These are phyloP conservation scores for Gymnogyps californianus DNA, from an alignment of 2,113 vertebrate genomes.

Conservation along the genomic window DNA sequence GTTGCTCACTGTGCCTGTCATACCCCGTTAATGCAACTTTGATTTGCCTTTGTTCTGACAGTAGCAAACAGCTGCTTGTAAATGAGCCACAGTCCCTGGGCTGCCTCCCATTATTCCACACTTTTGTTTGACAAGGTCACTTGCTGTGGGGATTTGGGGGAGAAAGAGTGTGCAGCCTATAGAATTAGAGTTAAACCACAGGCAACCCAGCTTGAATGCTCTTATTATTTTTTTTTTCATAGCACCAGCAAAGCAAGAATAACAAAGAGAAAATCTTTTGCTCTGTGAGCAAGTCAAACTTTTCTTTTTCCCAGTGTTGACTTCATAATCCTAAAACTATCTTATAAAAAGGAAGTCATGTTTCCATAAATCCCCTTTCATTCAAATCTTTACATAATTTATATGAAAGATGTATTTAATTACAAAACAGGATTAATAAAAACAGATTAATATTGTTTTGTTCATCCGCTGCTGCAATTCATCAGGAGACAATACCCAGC, in stretches of 20 bases:
- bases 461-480: constrained; percentile 15
- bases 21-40: constrained; percentile 80
- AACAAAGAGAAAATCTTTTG: constrained; percentile 75
- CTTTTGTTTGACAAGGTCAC: constrained; percentile 86
- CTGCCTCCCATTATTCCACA: constrained; percentile 82
- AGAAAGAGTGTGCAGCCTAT: constrained; percentile 77
- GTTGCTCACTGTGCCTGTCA: constrained; percentile 84
- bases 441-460: constrained; percentile 57
- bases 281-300: constrained; percentile 70
- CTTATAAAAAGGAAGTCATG: constrained; percentile 58
- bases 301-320: constrained; percentile 74
- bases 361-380: constrained; percentile 58
- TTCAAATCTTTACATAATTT: constrained; percentile 53
- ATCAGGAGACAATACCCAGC: constrained; percentile 18
- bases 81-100: constrained; percentile 83
- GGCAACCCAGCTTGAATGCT: constrained; percentile 82
- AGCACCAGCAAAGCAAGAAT: constrained; percentile 75
- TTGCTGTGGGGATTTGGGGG: constrained; percentile 85
- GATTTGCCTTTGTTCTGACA: constrained; percentile 86
- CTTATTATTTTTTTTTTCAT: constrained; percentile 71
- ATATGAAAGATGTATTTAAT: constrained; percentile 65
- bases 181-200: constrained; percentile 80
- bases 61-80: constrained; percentile 91
- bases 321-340: constrained; percentile 67
- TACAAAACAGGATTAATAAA: constrained; percentile 63